These are phyloP conservation scores for Caracal caracal DNA, from an alignment of 2,113 vertebrate species.

Conservation along the genomic window DNA sequence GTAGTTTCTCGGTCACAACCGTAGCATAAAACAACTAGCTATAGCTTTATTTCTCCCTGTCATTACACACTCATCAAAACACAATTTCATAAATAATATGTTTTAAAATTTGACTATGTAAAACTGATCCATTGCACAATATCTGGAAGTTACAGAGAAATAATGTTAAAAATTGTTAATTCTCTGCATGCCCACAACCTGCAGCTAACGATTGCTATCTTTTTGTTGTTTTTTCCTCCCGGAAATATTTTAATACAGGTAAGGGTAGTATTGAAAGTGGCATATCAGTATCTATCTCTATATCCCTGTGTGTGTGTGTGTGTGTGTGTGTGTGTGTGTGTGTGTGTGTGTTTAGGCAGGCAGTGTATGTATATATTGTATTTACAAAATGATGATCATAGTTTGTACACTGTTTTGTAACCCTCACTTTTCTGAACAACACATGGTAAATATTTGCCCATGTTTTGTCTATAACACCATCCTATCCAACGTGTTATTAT, in stretches of 20 bases:
- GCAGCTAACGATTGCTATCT: background rate
- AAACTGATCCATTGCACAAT: background rate
- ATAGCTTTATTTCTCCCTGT: background rate
- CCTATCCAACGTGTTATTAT: background rate
- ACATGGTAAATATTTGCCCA: background rate
- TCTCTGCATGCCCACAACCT: background rate
- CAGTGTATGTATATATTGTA: background rate
- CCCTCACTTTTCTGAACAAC: background rate
- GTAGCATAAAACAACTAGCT: background rate
- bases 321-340: too few species aligned
- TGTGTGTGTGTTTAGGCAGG: background rate
- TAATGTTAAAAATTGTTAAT: background rate
- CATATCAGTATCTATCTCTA: background rate
- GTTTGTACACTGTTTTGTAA: background rate
- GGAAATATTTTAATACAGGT: constrained; percentile 11
- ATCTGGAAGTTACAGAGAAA: background rate
- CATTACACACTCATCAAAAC: background rate
- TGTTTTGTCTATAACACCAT: background rate
- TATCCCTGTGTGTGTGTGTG: background rate
- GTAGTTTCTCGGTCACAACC: background rate
- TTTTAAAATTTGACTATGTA: background rate
- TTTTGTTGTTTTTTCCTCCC: background rate
- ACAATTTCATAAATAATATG: background rate
- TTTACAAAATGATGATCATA: background rate
- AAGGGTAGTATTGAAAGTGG: background rate